Base-by-base conservation (phyloP, 1,140 invertebrate species). In the Myzus persicae region DNA sequence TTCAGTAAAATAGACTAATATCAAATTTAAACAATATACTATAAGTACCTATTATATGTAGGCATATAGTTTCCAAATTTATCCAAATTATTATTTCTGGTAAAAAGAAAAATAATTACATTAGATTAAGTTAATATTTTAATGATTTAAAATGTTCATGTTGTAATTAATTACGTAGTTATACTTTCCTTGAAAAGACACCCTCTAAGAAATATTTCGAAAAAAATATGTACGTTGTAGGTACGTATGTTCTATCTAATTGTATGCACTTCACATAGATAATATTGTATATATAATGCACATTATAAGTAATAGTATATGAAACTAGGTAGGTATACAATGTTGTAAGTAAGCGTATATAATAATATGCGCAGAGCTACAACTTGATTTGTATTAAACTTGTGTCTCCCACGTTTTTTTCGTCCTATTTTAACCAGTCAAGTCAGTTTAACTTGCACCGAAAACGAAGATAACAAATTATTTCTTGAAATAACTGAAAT, bases 391-490 rank as follows among this genome's bases (percentile, higher is more conserved):
- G 20, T 82, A 82, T 82, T 82, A 24, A 40, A 4, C 38, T 82
- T 24, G 81, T 40, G 22, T 82, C 20, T 82, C 22, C 2, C 7
- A 40, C 2, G 22, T 36, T 82, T 7, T 24, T 22, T 7, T 82
- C 7, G 2, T 40, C 20, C 36, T 24, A 40, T 82, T 40, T 40
- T 40, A 40, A 82, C 81, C 7, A 40, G 2, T 82, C 36, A 40
- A 40, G 38, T 38, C 81, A 24, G 22, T 82, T 82, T 40, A 82
- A 82, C 81, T 82, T 22, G 36, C 38, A 9, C 7, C 20, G 22
- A 82, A 82, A 40, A 82, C 20, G 22, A 82, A 40, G 22, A 82
- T 82, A 82, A 82, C 81, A 82, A 38, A 82, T 82, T 82, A 82
- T 82, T 82, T 82, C 81, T 82, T 24, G 22, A 40, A 82, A 82